Evolutionary conservation across 2,113 vertebrate genomes (phyloP).

Genomic region (Thomomys bottae): DNA sequence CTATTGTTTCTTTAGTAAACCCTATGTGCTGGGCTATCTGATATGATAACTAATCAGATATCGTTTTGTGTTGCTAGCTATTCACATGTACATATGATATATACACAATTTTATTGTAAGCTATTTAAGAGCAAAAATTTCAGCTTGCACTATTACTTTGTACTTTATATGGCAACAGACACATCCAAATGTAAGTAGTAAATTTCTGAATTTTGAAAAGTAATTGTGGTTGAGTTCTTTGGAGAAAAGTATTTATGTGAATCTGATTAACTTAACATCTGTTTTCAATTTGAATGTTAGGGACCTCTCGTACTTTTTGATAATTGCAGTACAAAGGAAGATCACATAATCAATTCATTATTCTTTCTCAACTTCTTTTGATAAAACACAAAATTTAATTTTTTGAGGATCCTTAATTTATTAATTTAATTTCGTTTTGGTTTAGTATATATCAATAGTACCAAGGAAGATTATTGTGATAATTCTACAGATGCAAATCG

Average conservation of each 20-base stretch:
- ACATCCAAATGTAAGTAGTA: neutral
- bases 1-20: neutral
- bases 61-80: neutral
- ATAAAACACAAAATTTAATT: conserved; percentile 5
- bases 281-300: conserved; percentile 33
- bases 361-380: neutral
- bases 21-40: neutral
- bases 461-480: too few species aligned
- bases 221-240: neutral
- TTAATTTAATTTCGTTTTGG: neutral
- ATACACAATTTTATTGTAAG: neutral
- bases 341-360: neutral
- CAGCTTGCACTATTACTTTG: neutral
- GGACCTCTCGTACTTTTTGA: conserved; percentile 17
- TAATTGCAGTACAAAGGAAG: conserved; percentile 34
- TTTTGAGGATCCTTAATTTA: neutral
- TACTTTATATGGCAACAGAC: neutral
- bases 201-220: conserved; percentile 3
- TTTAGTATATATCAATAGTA: too few species aligned
- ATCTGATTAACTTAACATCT: conserved; percentile 3
- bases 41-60: neutral
- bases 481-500: too few species aligned
- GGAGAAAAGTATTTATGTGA: neutral
- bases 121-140: neutral
- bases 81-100: neutral